Base-by-base conservation (phyloP, 2,888 invertebrate genomes). In the Halictus ligatus region DNA sequence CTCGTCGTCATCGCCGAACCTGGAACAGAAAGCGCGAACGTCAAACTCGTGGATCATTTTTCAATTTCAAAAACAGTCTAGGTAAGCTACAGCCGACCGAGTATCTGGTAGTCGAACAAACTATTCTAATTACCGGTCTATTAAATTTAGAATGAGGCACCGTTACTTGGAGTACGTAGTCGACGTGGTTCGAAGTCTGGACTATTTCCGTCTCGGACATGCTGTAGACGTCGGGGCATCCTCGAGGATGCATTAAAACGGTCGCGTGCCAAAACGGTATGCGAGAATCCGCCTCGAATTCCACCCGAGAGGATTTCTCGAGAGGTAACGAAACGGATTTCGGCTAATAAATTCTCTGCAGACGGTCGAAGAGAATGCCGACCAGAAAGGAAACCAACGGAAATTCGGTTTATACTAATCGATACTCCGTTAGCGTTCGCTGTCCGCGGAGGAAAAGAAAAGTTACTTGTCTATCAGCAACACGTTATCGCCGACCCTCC, bases 401-500 rank as follows among this genome's bases (percentile, higher is more conserved):
- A n/a, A 58, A 58, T 58, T 58, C 54, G 21, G 8, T 50, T 50
- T 50, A 8, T 21, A 54, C 54, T 2, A 3, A 21, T 58, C n/a
- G 58, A 58, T 12, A n/a, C 58, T n/a, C 3, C 5, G 48, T 15
- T 21, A 12, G 10, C 54, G n/a, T n/a, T 58, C 10, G 54, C 10
- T 58, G 21, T 21, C 58, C 12, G 54, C 54, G 8, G 54, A 54
- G 21, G 54, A 21, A 54, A 10, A 54, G 54, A 54, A 21, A 21
- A 12, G 10, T 1, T 58, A 75, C 96, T 95, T 96, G 94, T 96
- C 96, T 92, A 96, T 96, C 74, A 97, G 95, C 76, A 97, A 96
- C 89, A 97, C 96, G 91, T 96, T 96, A 93, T 96, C 96, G 79
- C 96, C 96, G 83, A 96, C 95, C 83, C 96, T 95, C 86, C 95